Evolutionary conservation across 2,113 vertebrate species (phyloP).

Genomic region (Poeciliopsis prolifica): DNA sequence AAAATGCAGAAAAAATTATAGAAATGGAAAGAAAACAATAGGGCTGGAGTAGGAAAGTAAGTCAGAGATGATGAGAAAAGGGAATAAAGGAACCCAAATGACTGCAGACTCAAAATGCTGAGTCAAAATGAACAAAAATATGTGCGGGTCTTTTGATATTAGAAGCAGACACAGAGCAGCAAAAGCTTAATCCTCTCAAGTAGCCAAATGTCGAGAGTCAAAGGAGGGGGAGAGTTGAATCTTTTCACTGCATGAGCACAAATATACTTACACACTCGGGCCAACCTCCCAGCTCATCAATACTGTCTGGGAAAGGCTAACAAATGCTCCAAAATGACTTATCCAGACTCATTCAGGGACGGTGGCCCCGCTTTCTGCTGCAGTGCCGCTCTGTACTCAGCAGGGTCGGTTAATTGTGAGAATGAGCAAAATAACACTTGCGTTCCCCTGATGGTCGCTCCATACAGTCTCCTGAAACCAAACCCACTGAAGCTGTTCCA

Average conservation of each 20-base stretch:
- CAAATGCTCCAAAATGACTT: slow-evolving; percentile 34
- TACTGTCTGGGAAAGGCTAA: slow-evolving; percentile 33
- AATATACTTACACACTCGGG: slow-evolving; percentile 12
- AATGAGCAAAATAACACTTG: slow-evolving; percentile 47
- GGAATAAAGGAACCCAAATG: slow-evolving; percentile 13
- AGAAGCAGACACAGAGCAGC: slow-evolving; percentile 38
- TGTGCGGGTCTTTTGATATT: slow-evolving; percentile 47
- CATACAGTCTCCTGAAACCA: slow-evolving; percentile 58
- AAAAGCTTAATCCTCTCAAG: slow-evolving; percentile 41
- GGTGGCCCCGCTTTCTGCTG: slow-evolving; percentile 30
- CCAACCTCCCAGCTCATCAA: slow-evolving; percentile 15
- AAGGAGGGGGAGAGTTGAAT: slow-evolving; percentile 20
- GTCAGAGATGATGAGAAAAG: slow-evolving; percentile 13
- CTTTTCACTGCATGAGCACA: slow-evolving; percentile 18
- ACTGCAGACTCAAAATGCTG: slow-evolving; percentile 46
- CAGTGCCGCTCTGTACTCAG: slow-evolving; percentile 31
- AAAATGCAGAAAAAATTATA: not conserved
- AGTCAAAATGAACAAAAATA: slow-evolving; percentile 35
- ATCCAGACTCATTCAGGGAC: slow-evolving; percentile 15
- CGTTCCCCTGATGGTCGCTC: slow-evolving; percentile 41
- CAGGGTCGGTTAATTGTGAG: slow-evolving; percentile 48
- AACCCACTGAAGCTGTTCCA: slow-evolving; percentile 66
- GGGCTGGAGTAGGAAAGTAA: slow-evolving; percentile 9
- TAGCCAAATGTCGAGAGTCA: slow-evolving; percentile 21
- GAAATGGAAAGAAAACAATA: slow-evolving; percentile 17